These are phyloP conservation scores for Leptodactylus fuscus DNA, from an alignment of 2,113 vertebrate genomes.

Conservation along the genomic window DNA sequence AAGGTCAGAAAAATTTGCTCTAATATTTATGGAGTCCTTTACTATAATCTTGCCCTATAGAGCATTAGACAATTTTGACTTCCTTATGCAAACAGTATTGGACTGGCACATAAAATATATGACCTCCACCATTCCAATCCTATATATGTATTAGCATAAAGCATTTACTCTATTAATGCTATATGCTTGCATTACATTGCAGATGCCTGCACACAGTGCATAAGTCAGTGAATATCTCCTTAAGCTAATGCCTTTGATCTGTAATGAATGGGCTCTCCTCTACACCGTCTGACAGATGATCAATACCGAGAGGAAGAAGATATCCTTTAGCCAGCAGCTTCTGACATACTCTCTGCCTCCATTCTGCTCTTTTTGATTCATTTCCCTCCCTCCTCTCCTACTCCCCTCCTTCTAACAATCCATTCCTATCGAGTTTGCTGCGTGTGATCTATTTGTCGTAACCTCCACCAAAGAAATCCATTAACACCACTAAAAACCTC, in stretches of 20 bases:
- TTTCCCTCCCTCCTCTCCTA: constrained; percentile 25
- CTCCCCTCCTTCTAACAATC: constrained; percentile 37
- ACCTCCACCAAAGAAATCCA: constrained; percentile 52
- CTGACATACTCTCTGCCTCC: constrained; percentile 21
- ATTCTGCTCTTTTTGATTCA: constrained; percentile 20
- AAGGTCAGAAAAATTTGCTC: too few relatives aligned
- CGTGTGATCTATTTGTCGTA: constrained; percentile 57
- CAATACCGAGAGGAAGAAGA: constrained; percentile 61
- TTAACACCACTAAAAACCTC: constrained; percentile 56
- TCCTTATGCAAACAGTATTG: too few relatives aligned
- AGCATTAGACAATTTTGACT: too few relatives aligned
- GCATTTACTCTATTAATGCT: not conserved
- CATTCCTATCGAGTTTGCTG: constrained; percentile 55
- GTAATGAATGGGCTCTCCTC: constrained; percentile 49
- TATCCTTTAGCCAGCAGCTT: constrained; percentile 54
- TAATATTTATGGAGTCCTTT: too few relatives aligned
- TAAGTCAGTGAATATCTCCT: constrained; percentile 48
- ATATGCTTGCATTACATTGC: constrained; percentile 29
- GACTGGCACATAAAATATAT: not conserved
- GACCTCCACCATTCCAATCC: not conserved
- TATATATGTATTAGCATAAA: not conserved
- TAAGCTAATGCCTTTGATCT: constrained; percentile 53
- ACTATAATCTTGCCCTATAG: too few relatives aligned
- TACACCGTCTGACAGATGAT: constrained; percentile 57
- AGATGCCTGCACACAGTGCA: constrained; percentile 15